phyloP scores from a whole-genome alignment of 2,888 invertebrate genomes.

The Balanococcus diminutus region DNA sequence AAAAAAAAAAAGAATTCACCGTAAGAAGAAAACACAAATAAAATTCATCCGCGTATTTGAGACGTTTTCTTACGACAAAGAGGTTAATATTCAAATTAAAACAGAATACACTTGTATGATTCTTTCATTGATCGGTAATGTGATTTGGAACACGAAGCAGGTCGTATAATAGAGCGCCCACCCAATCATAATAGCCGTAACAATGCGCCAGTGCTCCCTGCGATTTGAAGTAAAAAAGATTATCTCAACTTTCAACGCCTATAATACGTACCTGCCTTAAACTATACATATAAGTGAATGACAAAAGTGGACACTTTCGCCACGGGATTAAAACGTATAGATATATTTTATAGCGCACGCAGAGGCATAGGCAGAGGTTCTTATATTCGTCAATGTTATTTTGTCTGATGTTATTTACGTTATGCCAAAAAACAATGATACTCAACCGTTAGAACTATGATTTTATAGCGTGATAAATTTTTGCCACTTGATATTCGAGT shows the following conservation, averaged over 20 bases:
- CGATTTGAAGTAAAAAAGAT: slow-evolving; percentile 4
- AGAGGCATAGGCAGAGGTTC: slow-evolving; percentile 18
- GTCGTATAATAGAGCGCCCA: slow-evolving; percentile 32
- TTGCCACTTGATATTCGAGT: not conserved
- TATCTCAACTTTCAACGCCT: slow-evolving; percentile 47
- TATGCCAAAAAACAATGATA: not conserved
- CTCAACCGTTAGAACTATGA: not conserved
- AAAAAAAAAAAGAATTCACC: not conserved
- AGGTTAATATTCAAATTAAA: slow-evolving; percentile 34
- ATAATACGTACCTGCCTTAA: not conserved
- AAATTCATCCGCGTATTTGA: slow-evolving; percentile 14
- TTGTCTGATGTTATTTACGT: not conserved
- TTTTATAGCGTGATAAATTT: not conserved
- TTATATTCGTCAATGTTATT: not conserved
- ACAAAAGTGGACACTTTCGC: slow-evolving; percentile 49
- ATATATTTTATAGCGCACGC: slow-evolving; percentile 24
- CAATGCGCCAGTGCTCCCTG: not conserved
- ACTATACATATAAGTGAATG: not conserved
- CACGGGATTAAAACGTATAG: not conserved
- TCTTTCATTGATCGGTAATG: slow-evolving; percentile 33
- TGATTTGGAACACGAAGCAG: slow-evolving; percentile 31
- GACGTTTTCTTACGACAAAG: slow-evolving; percentile 25
- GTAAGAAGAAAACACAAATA: slow-evolving; percentile 9
- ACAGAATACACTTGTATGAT: slow-evolving; percentile 4
- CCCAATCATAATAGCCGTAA: slow-evolving; percentile 35